Evolutionary conservation across 2,888 invertebrate species (phyloP), one percentile per base, ranked within the genome.

Genomic region (Altica lythri): DNA sequence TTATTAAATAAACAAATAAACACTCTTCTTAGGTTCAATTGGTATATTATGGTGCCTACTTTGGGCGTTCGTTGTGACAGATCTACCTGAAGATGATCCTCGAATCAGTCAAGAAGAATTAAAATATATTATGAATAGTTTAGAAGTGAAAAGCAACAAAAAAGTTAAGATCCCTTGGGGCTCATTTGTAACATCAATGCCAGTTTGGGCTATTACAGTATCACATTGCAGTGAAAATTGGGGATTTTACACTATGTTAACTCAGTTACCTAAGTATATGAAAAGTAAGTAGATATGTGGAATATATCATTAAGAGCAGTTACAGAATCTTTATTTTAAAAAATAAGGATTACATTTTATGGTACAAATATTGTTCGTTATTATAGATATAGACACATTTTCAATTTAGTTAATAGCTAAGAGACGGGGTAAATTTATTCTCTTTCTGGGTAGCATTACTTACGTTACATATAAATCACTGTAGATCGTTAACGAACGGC

Each of bases 161-260:
- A 77, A 77, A 60, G 76, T 84, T 9, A 79, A 78, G 6, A 86
- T 89, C 72, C 92, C 92, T 0, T 92, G 92, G 92, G 81, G 80
- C 51, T 79, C 82, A 1, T 89, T 93, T 71, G 76, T 92, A 42
- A 83, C 81, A 0, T 92, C 92, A 0, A 79, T 81, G 46, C 86
- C 92, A 0, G 90, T 92, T 8, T 92, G 90, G 87, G 90, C 92
- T 0, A 90, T 92, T 29, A 83, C 89, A 1, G 82, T 85, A 44
- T 89, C 92, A 1, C 92, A 92, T 73, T 91, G 92, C 76, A 87
- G 90, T 18, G 92, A 92, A 74, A 92, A 92, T 75, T 92, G 92
- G 92, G 92, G 92, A 2, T 92, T 92, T 75, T 92, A 92, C 68
- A 92, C 92, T 0, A 77, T 92, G 61, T 80, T 59, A 12, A 61